Evolutionary conservation across 2,888 invertebrate genomes (phyloP), one percentile per base, ranked within the genome.

Genomic region (Ochlodes sylvanus): DNA sequence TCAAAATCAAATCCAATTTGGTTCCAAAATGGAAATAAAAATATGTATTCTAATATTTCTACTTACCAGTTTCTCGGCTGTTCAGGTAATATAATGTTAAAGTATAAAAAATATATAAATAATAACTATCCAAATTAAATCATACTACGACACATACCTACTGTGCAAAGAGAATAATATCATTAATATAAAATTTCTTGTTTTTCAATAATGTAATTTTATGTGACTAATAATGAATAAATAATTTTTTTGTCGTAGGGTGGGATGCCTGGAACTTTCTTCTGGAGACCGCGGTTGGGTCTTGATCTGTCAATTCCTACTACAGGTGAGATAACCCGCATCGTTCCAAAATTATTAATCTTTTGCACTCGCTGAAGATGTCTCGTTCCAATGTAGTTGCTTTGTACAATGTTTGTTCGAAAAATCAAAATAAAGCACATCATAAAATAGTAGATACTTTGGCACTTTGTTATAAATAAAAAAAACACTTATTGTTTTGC

Each of bases 261-360:
- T 6, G 69, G 75, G 4, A 2, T 76, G 7, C 82, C 84, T 12
- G 84, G 84, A 7, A 78, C 79, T 7, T 84, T 79, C 68, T 80
- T 80, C 70, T 84, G 84, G 84, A 77, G 78, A 41, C 84, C 84
- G 10, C 77, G 84, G 7, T 60, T 84, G 65, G 82, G 81, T 42
- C 73, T 83, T 34, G 81, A 83, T 70, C 71, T 83, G 44, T 69
- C 78, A 14, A 70, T 80, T 63, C 81, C 81, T 15, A 77, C 80
- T 7, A 79, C 79, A 38, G 77, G 81, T 81, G 61, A 72, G 69
- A n/a, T 32, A 0, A 14, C n/a, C 7, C 9, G 10, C 5, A 50
- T 52, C 17, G 19, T 19, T 6, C 38, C 38, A 38, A 2, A 27
- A 4, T 5, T 27, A 27, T 27, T 27, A 27, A 27, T 27, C 27